Percentiles rank a stretch among this genome's conserved stretches.
These are phyloP conservation scores for Arizona elegans DNA, from an alignment of 2,113 vertebrate genomes.

Conservation along the genomic window DNA sequence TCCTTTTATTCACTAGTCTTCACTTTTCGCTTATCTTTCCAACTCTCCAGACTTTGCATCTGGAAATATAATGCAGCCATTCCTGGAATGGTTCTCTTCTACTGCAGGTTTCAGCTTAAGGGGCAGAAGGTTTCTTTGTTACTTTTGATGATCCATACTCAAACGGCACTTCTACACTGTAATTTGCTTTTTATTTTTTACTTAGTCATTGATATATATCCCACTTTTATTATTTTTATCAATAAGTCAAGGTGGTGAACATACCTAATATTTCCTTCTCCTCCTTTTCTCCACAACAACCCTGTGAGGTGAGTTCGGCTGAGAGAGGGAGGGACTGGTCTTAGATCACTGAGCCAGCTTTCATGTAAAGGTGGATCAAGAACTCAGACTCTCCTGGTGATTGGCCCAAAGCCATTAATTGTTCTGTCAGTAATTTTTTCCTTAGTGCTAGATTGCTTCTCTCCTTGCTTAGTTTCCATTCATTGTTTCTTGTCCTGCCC, in stretches of 20 bases:
- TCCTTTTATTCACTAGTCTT: neutral
- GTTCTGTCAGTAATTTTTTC: neutral
- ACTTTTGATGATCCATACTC: neutral
- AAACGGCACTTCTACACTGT: neutral
- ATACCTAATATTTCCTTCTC: neutral
- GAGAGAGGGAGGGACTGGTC: neutral
- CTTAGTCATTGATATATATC: neutral
- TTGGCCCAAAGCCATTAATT: neutral
- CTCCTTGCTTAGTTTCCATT: neutral
- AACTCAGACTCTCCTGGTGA: neutral
- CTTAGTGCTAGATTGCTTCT: neutral
- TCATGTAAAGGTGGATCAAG: neutral
- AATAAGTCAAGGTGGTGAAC: neutral
- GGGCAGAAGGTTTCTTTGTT: neutral
- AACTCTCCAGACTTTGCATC: neutral
- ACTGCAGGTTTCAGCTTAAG: neutral
- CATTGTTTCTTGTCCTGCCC: neutral
- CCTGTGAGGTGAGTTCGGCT: neutral
- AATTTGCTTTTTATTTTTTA: neutral
- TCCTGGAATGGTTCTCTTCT: neutral
- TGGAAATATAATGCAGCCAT: neutral
- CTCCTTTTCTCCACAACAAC: neutral
- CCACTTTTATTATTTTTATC: neutral
- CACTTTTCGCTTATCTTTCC: neutral
- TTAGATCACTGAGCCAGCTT: too few species aligned